Evolutionary conservation across 2,113 vertebrate genomes (phyloP).

Genomic region (Calonectris borealis): DNA sequence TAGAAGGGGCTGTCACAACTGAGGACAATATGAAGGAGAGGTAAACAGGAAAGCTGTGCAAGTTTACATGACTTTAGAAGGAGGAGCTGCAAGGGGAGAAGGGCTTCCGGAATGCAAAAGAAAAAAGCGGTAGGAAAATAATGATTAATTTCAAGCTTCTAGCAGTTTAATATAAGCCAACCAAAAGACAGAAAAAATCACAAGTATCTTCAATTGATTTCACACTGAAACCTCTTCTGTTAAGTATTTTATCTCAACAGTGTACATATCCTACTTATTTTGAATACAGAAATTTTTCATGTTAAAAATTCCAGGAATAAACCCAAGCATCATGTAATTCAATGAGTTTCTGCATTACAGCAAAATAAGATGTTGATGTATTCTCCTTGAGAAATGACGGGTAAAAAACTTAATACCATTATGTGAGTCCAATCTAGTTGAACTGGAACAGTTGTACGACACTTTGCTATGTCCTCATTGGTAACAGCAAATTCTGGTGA

Average conservation of each 20-base stretch:
- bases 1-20: background rate
- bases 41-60: background rate
- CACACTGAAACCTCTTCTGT: background rate
- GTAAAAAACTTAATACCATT: conserved; percentile 6
- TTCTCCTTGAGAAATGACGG: background rate
- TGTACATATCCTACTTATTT: background rate
- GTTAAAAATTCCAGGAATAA: conserved; percentile 7
- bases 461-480: background rate
- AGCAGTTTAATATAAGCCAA: background rate
- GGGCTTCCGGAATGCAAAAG: background rate
- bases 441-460: background rate
- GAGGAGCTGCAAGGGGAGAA: background rate
- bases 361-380: conserved; percentile 18
- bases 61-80: background rate
- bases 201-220: background rate
- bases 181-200: background rate
- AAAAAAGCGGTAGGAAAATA: background rate
- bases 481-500: background rate
- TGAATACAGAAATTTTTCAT: background rate
- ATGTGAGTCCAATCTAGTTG: conserved; percentile 8
- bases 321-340: conserved; percentile 14
- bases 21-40: background rate
- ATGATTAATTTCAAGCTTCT: background rate
- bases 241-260: background rate
- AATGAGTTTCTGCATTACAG: background rate